phyloP scores from a whole-genome alignment of 2,797 vertebrate genomes.

The Ficedula albicollis region DNA sequence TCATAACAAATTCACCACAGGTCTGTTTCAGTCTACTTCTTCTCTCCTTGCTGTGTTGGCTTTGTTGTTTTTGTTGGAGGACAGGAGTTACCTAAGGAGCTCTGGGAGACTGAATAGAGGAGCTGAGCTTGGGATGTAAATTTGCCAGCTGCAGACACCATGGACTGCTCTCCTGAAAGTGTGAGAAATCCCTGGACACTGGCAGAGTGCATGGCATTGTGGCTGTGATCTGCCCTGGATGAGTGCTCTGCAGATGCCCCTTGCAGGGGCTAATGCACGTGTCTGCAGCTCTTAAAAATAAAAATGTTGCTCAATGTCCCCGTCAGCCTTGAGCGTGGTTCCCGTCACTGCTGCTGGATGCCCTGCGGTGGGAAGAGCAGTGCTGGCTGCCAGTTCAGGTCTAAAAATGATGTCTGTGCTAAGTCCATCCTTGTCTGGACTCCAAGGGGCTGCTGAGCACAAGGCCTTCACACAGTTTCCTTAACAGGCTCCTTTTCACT shows the following conservation, averaged over 20 bases:
- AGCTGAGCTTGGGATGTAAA: neutral
- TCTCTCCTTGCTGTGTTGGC: neutral
- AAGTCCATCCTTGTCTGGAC: conserved; percentile 41
- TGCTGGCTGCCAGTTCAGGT: conserved; percentile 23
- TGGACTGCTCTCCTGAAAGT: neutral
- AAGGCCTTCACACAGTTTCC: conserved; percentile 56
- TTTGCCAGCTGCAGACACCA: neutral
- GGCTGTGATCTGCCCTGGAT: neutral
- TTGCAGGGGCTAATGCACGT: neutral
- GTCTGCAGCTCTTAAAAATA: neutral
- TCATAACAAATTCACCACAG: neutral
- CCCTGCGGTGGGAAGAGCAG: neutral
- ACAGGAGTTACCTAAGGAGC: neutral
- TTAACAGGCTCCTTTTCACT: conserved; percentile 63
- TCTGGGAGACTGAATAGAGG: neutral
- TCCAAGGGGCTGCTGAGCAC: conserved; percentile 13
- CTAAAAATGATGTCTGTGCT: conserved; percentile 32
- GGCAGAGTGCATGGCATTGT: accelerated
- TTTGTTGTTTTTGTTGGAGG: neutral
- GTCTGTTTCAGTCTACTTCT: neutral
- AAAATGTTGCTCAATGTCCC: neutral
- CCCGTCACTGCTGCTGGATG: neutral
- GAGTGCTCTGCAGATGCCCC: neutral
- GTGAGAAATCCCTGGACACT: neutral
- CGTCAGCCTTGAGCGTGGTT: neutral